Base-by-base conservation (phyloP, 2,797 vertebrate species). In the Dendrocincla fuliginosa region DNA sequence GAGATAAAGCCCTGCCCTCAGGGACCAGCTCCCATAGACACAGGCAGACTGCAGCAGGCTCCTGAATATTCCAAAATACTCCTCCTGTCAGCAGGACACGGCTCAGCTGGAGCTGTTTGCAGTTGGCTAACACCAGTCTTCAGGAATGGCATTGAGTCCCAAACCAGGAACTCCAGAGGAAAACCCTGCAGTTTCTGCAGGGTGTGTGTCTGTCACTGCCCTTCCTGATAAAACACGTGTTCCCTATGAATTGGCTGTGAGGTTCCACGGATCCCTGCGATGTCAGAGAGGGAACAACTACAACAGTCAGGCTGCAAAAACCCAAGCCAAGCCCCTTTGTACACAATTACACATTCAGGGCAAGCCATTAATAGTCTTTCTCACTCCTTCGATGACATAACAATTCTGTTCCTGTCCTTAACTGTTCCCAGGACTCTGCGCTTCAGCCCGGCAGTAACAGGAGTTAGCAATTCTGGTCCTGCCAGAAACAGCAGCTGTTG, bases 1-100 rank as follows among this genome's bases (percentile, higher is more conserved):
- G 33, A 56, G 12, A 22, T 3, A 47, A 56, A 84, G 35, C 10
- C 3, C 8, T 19, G 25, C 1, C 14, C 28, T 12, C 20, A 16
- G 3, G 18, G 13, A 16, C 4, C 49, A n/a, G 57, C 53, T 41
- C 53, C 39, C 64, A 63, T 0, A 0, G 33, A 13, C 85, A 60
- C 17, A 1, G 19, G 24, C 59, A 67, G 28, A 11, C 14, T 46
- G 13, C 15, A 19, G 7, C 0, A 1, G 12, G 13, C 25, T 33
- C 0, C 0, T 9, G 24, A 10, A 41, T 20, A 14, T 37, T 32
- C 55, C 53, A 23, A 67, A 78, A 24, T 19, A 30, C 18, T 67
- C 60, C 18, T 67, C 60, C 47, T 13, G 20, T 1, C 61, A 44
- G 25, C 65, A 65, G 65, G 37, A 18, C 27, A 39, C 1, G 1